Evolutionary conservation across 2,888 invertebrate genomes (phyloP), one percentile per base, ranked within the genome.

Genomic region (Cryptocephalus moraei): DNA sequence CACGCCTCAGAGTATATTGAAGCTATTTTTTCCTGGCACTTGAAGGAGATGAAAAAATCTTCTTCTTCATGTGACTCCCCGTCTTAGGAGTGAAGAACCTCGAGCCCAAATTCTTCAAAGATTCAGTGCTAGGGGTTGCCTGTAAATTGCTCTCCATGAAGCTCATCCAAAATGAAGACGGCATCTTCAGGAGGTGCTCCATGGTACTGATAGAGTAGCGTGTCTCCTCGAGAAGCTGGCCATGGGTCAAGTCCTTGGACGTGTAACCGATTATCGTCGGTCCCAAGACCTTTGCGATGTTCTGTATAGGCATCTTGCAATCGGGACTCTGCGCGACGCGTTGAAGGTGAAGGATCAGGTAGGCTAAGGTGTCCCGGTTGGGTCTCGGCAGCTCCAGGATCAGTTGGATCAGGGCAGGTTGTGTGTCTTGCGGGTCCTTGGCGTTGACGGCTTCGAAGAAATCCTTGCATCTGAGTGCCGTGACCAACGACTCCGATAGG

Each of bases 331-430:
- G 83, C 0, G 91, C 82, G 49, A 95, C 84, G 61, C 75, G 79
- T 69, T 92, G 91, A 57, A 96, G 76, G 72, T 99, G 97, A 49
- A 93, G 73, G 57, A 94, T 80, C 10, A 99, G 73, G 73, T 87
- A 97, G 0, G 96, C 94, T 45, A 99, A 75, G 0, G 96, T 94
- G 67, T 99, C 96, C 11, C 93, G 77, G 71, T 99, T 97, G 0
- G 96, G 86, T 60, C 82, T 85, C 9, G 97, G 96, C 60, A 99
- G 74, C 56, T 86, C 81, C 14, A 84, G 80, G 56, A 97, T 82
- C 0, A 87, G 84, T 56, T 87, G 83, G 63, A 81, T 81, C 1
- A 89, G 66, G 36, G 80, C 77, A 0, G 82, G 79, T 1, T 77
- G 75, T 0, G 80, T 77, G 57, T 86, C 83, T 47, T 72, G 69